phyloP scores from a whole-genome alignment of 2,113 vertebrate species.

The Talpa occidentalis region DNA sequence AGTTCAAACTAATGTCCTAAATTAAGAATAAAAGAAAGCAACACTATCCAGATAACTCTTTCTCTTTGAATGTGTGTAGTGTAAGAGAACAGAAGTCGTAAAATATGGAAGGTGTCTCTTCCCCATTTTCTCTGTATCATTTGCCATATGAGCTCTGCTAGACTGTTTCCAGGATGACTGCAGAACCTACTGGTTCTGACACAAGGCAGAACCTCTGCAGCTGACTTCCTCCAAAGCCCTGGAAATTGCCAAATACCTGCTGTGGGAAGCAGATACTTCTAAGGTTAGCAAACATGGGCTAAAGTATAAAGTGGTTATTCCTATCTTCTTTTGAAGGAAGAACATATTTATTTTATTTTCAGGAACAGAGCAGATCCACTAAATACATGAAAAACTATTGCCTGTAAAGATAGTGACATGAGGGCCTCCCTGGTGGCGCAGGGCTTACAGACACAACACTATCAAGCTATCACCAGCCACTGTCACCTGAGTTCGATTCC shows the following conservation, averaged over 20 bases:
- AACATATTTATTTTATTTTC: constrained; percentile 11
- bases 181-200: not conserved
- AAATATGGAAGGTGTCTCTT: not conserved
- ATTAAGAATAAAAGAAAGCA: constrained; percentile 56
- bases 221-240: not conserved
- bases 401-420: not conserved
- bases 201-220: not conserved
- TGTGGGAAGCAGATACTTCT: not conserved
- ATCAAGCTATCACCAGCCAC: no score
- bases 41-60: not conserved
- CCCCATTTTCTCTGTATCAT: not conserved
- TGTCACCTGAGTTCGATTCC: no score
- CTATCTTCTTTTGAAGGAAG: not conserved
- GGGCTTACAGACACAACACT: no score
- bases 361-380: not conserved
- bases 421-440: no score
- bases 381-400: not conserved
- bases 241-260: not conserved
- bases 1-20: not conserved
- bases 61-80: not conserved
- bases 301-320: not conserved
- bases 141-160: constrained; percentile 9
- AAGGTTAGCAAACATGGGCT: not conserved
- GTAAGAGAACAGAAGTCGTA: constrained; percentile 31
- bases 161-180: not conserved